These are phyloP conservation scores for Nephrotoma appendiculata DNA, from an alignment of 2,888 invertebrate species.

Conservation along the genomic window DNA sequence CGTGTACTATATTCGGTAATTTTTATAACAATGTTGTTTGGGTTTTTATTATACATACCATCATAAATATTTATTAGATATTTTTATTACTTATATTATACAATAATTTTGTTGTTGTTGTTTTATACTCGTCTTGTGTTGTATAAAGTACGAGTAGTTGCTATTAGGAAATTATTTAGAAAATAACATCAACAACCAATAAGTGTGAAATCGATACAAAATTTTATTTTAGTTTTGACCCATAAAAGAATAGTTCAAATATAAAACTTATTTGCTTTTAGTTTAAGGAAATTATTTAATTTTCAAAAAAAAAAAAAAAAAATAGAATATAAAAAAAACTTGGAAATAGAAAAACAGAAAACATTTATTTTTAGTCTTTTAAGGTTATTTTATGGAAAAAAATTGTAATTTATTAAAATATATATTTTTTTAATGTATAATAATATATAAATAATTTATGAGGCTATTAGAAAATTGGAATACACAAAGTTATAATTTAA, in stretches of 20 bases:
- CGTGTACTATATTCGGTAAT: not conserved
- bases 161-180: not conserved
- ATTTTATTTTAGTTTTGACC: not conserved
- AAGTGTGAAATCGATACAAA: slow-evolving; percentile 3
- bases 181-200: not conserved
- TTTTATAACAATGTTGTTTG: slow-evolving; percentile 2
- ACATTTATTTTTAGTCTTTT: not conserved
- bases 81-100: not conserved
- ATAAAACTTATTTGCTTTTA: not conserved
- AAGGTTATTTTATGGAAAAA: not conserved
- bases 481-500: not conserved
- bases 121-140: not conserved
- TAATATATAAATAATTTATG: not conserved
- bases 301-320: not conserved
- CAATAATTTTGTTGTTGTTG: not conserved
- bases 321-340: not conserved
- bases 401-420: not conserved
- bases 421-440: not conserved
- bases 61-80: slow-evolving; percentile 4
- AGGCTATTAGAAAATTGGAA: not conserved
- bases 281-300: not conserved
- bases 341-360: not conserved
- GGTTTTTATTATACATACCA: slow-evolving; percentile 1
- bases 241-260: not conserved
- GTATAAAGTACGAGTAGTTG: not conserved